These are phyloP conservation scores for Phenacoccus solenopsis DNA, from an alignment of 1,140 invertebrate species.

Conservation along the genomic window DNA sequence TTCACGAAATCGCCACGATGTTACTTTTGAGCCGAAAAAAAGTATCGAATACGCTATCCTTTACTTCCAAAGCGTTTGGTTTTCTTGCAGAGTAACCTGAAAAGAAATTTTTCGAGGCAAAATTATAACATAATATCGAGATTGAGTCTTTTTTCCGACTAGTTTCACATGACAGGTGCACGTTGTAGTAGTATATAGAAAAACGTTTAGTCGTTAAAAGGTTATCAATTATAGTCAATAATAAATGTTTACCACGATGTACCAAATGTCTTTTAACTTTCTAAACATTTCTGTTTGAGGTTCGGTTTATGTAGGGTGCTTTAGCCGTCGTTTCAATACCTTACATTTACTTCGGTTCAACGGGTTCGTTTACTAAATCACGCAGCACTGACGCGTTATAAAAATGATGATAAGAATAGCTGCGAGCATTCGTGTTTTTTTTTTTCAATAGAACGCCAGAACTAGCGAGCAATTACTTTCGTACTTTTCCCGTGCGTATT, in stretches of 20 bases:
- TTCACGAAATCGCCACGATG: no score
- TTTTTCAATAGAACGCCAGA: not conserved
- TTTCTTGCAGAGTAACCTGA: no score
- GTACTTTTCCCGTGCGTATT: not conserved
- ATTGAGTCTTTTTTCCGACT: no score
- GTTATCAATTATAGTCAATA: constrained; percentile 3
- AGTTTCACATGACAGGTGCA: not conserved
- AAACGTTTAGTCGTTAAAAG: not conserved
- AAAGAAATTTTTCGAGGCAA: no score
- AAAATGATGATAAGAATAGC: constrained; percentile 3
- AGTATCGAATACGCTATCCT: no score
- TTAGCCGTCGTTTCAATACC: not conserved
- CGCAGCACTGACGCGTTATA: not conserved
- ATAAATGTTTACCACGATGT: not conserved
- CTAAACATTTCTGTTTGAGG: not conserved
- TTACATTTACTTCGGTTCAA: constrained; percentile 1
- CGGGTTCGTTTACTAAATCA: constrained; percentile 1
- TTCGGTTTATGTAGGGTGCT: not conserved
- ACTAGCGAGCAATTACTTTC: not conserved
- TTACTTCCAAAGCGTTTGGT: no score
- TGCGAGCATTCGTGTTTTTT: not conserved
- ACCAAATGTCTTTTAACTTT: not conserved
- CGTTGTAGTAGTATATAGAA: not conserved
- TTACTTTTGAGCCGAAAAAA: no score
- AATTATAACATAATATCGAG: no score